Evolutionary conservation across 1,140 invertebrate genomes (phyloP).

Genomic region (Drosophila yakuba): DNA sequence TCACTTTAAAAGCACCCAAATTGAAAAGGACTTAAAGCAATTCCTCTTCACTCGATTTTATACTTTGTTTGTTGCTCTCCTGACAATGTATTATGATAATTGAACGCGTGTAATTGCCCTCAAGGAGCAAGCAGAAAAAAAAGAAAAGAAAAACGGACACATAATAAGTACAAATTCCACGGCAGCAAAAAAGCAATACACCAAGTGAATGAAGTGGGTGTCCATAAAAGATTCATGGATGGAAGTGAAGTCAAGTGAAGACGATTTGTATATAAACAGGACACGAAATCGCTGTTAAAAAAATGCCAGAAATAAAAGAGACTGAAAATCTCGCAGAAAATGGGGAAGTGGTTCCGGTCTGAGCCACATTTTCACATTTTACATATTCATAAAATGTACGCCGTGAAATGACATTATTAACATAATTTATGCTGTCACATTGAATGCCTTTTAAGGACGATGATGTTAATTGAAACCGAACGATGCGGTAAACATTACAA

Average conservation of each 20-base stretch:
- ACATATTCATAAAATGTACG: conserved; percentile 81
- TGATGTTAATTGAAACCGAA: conserved; percentile 74
- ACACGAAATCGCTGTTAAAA: conserved; percentile 28
- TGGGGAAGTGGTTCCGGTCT: conserved; percentile 11
- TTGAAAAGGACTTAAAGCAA: conserved; percentile 66
- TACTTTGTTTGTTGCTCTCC: conserved; percentile 22
- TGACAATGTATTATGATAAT: conserved; percentile 84
- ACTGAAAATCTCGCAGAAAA: conserved; percentile 6
- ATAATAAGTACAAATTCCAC: conserved; percentile 36
- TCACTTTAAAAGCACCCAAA: conserved; percentile 70
- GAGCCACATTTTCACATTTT: conserved; percentile 39
- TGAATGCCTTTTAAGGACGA: conserved; percentile 66
- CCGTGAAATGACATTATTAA: conserved; percentile 80
- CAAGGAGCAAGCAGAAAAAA: conserved; percentile 57
- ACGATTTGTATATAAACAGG: conserved; percentile 67
- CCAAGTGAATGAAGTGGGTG: conserved; percentile 31
- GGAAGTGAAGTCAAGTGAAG: conserved; percentile 68
- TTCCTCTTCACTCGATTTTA: conserved; percentile 15
- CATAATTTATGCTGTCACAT: conserved; percentile 84
- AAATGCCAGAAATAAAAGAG: neutral
- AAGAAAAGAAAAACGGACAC: conserved; percentile 9
- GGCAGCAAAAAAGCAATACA: conserved; percentile 24
- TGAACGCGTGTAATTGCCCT: conserved; percentile 83
- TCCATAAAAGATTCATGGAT: conserved; percentile 73
- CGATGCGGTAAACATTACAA: neutral